Evolutionary conservation across 2,888 invertebrate genomes (phyloP).

Genomic region (Nomada ferruginata): DNA sequence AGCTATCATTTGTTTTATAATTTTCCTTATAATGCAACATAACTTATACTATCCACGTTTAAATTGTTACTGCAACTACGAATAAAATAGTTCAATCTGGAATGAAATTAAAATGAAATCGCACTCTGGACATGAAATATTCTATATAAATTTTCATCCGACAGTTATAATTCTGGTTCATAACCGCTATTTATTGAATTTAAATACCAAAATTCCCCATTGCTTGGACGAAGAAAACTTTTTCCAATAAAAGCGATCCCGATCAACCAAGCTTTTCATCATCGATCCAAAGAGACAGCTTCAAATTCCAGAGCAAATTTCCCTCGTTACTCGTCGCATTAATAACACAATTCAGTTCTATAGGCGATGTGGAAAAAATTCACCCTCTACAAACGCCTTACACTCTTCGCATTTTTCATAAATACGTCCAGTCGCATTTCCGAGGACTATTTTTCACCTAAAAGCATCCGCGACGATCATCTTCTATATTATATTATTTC

Average conservation of each 20-base stretch:
- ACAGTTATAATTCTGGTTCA: too few species aligned
- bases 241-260: too few species aligned
- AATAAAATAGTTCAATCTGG: too few species aligned
- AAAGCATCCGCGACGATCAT: slow-evolving; percentile 20
- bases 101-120: too few species aligned
- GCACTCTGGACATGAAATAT: too few species aligned
- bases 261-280: neutral
- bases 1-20: neutral
- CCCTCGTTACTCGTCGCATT: neutral
- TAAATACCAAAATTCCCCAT: too few species aligned
- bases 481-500: slow-evolving; percentile 28
- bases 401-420: slow-evolving; percentile 20
- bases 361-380: neutral
- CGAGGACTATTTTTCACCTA: slow-evolving; percentile 38
- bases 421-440: slow-evolving; percentile 24
- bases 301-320: neutral
- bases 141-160: too few species aligned
- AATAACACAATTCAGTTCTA: neutral
- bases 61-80: too few species aligned
- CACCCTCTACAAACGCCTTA: neutral
- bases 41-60: too few species aligned
- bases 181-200: too few species aligned
- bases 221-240: too few species aligned
- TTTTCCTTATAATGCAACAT: neutral
- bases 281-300: neutral